Percentiles rank a stretch among this genome's conserved stretches.
phyloP scores from a whole-genome alignment of 2,888 invertebrate species.

The Electrophaes corylata region DNA sequence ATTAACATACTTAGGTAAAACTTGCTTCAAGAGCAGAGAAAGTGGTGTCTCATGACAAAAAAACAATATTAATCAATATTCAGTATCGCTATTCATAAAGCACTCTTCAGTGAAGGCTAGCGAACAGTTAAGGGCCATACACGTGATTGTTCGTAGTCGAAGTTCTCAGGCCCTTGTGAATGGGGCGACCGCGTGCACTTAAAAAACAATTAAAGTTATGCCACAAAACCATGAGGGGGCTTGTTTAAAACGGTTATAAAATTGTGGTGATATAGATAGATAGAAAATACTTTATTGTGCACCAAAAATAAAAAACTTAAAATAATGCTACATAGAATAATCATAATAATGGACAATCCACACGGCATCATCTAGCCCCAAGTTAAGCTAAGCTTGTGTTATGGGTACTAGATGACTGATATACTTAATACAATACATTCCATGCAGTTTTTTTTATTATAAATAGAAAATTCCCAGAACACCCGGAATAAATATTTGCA shows the following conservation, averaged over 20 bases:
- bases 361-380: no score
- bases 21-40: background rate
- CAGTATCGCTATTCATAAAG: constrained; percentile 46
- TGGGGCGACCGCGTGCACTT: constrained; percentile 57
- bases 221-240: constrained; percentile 52
- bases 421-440: no score
- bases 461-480: no score
- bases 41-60: background rate
- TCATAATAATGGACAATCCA: no score
- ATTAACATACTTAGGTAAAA: no score
- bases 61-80: constrained; percentile 28
- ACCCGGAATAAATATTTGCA: no score
- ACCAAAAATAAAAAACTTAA: no score
- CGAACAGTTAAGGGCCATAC: constrained; percentile 49
- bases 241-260: background rate
- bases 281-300: no score
- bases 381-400: no score
- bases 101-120: constrained; percentile 40
- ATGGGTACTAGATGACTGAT: no score
- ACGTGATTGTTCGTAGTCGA: constrained; percentile 36
- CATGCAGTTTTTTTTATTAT: no score
- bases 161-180: constrained; percentile 45
- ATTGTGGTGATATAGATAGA: background rate
- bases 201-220: constrained; percentile 80
- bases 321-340: no score